Base-by-base conservation (phyloP, 2,113 vertebrate genomes). In the Polypterus bichir region DNA sequence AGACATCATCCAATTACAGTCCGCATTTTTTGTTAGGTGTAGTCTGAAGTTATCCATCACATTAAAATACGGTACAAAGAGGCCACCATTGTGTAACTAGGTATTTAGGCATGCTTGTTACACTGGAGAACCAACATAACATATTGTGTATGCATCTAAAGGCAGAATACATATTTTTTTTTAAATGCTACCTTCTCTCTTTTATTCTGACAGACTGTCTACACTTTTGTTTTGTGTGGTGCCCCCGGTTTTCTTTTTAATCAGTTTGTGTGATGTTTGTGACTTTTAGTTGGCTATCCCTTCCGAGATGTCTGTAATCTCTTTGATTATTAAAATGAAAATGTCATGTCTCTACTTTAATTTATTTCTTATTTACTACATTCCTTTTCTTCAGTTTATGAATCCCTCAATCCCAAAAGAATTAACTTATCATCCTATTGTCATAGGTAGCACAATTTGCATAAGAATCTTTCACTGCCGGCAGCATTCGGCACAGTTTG, bases 311-410 rank as follows among this genome's bases (percentile, higher is more conserved):
- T 67, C 77, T 74, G 69, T 83, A 83, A 83, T 83, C 80, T 75
- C 71, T 69, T 79, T 83, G 68, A 76, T 84, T 83, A 83, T 83
- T 83, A 78, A 81, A 81, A 72, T 76, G 52, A 57, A 66, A 63
- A 74, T 73, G 62, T 64, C 72, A 60, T 3, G 58, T 61, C 45
- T 44, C 57, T 49, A 9, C 64, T 76, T 75, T 76, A 72, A 74
- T 79, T 79, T 77, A 70, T 62, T 78, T 75, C 71, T 74, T 79
- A 77, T 83, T 81, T 80, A 77, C 76, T 65, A 72, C 71, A 67
- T 64, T 68, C 64, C 68, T 62, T 69, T 59, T 65, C 27, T 68
- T 70, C 46, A 57, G 59, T 71, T 60, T 48, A 9, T 61, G 57
- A 63, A 74, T 68, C 70, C 54, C 59, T 5, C 67, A 7, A 57